Evolutionary conservation across 2,797 vertebrate genomes (phyloP).

Genomic region (Rhynchotus rufescens): DNA sequence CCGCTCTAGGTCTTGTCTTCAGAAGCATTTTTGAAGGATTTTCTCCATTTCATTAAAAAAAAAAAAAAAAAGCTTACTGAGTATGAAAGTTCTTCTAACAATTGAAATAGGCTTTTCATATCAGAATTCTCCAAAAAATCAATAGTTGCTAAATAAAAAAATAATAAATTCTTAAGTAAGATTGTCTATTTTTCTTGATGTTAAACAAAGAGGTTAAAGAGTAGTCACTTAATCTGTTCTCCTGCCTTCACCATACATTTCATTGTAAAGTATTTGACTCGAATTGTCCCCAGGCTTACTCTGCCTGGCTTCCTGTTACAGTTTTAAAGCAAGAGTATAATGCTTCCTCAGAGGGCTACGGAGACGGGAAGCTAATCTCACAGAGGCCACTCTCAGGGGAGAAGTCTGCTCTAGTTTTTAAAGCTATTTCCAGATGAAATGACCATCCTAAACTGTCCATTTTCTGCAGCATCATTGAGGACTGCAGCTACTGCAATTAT

Average conservation of each 20-base stretch:
- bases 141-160: neutral
- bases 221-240: neutral
- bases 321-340: neutral
- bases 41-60: neutral
- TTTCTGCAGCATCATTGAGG: neutral
- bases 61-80: neutral
- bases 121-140: neutral
- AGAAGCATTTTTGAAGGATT: neutral
- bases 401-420: neutral
- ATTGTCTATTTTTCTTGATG: neutral
- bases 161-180: neutral
- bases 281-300: neutral
- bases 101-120: neutral
- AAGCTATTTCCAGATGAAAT: constrained; percentile 28
- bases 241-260: neutral
- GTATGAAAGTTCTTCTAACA: neutral
- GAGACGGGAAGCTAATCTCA: neutral
- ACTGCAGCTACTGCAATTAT: neutral
- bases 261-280: neutral
- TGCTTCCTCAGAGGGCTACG: neutral
- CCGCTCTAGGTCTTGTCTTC: neutral
- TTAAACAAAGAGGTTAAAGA: neutral
- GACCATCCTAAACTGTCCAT: neutral
- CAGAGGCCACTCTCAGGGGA: neutral
- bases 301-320: neutral